Evolutionary conservation across 2,888 invertebrate genomes (phyloP), one percentile per base, ranked within the genome.

Genomic region (Phortica magna): DNA sequence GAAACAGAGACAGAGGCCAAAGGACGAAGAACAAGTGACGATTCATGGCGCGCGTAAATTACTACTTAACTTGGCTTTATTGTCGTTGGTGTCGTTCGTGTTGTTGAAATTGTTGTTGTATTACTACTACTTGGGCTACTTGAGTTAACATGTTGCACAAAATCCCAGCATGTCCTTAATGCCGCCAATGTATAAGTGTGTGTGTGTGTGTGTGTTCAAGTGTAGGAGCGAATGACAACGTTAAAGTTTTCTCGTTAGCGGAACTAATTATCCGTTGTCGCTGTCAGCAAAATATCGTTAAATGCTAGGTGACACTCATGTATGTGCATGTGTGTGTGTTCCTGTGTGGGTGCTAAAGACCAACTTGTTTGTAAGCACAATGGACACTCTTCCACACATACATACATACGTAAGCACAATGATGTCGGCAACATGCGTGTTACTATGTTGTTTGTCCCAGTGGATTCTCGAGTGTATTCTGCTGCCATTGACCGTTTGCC

Each of bases 241-340:
- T 84, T 83, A 83, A 90, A 89, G 84, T 89, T 89, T 90, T 88
- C 89, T 89, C 89, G 88, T 90, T 89, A 89, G 88, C 84, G 83
- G 83, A 89, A 87, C 90, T 89, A 89, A 89, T 89, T 89, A 90
- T 86, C 80, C 84, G 84, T 88, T 88, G 88, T 89, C 79, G 88
- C 85, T 85, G 88, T 86, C 87, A 88, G 85, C 87, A 84, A 88
- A 86, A 88, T 88, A 88, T 81, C 85, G 85, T 85, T 85, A 88
- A 85, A 86, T 83, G 88, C 75, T 86, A 83, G 83, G 83, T 88
- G 88, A 85, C 85, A 85, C 75, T 80, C 77, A 80, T 53, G 14
- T 65, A 39, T 39, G 41, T 39, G 65, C 39, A 14, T 68, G 61
- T 59, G 53, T 71, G 76, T 73, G 72, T 78, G 41, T 70, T 64